Conservation (phyloP, 2,888 invertebrate species). For the Clanis bilineata region DNA sequence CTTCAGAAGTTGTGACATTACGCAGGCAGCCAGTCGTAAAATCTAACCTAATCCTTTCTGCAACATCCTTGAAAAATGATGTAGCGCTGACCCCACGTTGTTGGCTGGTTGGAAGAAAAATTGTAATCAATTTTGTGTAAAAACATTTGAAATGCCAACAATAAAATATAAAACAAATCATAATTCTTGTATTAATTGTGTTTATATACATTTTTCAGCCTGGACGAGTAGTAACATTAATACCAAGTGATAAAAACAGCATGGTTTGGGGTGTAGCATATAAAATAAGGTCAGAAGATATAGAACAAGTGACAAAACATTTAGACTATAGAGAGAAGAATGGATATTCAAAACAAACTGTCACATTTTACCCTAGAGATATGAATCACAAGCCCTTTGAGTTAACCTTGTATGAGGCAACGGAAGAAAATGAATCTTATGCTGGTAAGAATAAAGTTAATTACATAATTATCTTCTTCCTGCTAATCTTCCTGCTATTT, state of each 20-base stretch:
- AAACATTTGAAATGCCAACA: too few species aligned
- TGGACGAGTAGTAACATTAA: conserved; percentile 93
- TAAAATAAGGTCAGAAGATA: conserved; percentile 87
- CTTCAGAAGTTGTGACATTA: too few species aligned
- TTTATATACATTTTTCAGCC: conserved; percentile 81
- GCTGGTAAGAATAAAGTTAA: conserved; percentile 63
- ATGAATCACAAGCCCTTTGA: conserved; percentile 82
- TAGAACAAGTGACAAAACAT: conserved; percentile 87
- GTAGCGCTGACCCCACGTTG: too few species aligned
- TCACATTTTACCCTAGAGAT: conserved; percentile 87
- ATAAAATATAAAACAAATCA: not conserved
- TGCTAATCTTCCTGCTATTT: too few species aligned
- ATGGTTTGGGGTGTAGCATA: conserved; percentile 96
- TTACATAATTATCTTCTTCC: not conserved
- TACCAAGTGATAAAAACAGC: conserved; percentile 84
- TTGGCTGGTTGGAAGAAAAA: too few species aligned
- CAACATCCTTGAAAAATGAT: too few species aligned
- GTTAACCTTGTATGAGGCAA: conserved; percentile 91
- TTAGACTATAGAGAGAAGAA: conserved; percentile 96
- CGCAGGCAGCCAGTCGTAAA: too few species aligned
- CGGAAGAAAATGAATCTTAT: conserved; percentile 90
- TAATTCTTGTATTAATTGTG: not conserved
- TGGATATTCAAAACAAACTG: conserved; percentile 89
- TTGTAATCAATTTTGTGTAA: too few species aligned
- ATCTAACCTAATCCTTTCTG: too few species aligned